Evolutionary conservation across 1,140 invertebrate species (phyloP).

Genomic region (Doryteuthis pealeii): DNA sequence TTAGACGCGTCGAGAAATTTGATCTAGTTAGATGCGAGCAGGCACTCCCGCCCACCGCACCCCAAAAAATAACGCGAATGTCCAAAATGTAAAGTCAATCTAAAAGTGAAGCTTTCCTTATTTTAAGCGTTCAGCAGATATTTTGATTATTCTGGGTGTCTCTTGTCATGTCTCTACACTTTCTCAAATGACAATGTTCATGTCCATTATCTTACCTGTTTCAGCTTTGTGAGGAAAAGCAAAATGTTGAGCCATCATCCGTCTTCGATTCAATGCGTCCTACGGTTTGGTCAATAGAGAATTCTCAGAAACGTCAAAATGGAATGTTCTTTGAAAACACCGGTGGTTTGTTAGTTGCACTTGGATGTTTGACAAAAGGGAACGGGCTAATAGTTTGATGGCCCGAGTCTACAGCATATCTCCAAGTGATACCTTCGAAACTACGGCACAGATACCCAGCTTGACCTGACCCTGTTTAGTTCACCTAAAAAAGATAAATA

Average conservation of each 20-base stretch:
- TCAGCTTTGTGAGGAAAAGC: background rate
- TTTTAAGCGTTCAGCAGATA: no score
- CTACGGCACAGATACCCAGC: no score
- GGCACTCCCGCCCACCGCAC: no score
- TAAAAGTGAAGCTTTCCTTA: no score
- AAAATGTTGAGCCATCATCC: background rate
- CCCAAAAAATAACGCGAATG: no score
- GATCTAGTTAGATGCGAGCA: no score
- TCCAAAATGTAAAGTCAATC: no score
- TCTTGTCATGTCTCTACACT: background rate
- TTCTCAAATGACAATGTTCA: background rate
- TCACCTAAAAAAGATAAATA: no score
- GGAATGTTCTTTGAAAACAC: background rate
- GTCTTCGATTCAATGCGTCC: slow-evolving; percentile 4
- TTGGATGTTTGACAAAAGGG: background rate
- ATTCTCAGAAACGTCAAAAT: slow-evolving; percentile 9
- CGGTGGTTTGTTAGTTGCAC: slow-evolving; percentile 17
- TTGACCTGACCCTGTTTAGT: no score
- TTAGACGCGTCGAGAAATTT: no score
- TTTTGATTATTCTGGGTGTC: background rate
- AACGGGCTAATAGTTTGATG: slow-evolving; percentile 3
- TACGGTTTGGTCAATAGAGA: background rate
- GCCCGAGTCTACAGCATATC: slow-evolving; percentile 17
- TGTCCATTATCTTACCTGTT: background rate
- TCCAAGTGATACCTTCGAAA: slow-evolving; percentile 6